Conservation (phyloP, 2,797 vertebrate genomes). For the Gallinago nigripennis region DNA sequence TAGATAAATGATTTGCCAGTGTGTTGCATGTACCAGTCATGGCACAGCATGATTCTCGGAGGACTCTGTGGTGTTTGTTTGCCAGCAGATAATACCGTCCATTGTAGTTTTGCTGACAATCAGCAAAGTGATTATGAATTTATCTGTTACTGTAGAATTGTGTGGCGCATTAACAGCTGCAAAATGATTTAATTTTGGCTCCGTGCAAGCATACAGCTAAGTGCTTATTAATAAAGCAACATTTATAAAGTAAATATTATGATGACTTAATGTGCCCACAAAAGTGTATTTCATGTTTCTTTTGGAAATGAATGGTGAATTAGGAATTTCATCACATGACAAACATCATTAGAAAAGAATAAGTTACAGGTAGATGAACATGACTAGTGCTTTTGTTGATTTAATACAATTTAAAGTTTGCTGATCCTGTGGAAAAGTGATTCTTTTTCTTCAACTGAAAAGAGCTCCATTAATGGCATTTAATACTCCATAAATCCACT, state of each 20-base stretch:
- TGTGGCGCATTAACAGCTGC: slow-evolving; percentile 22
- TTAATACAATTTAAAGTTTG: neutral
- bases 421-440: neutral
- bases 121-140: neutral
- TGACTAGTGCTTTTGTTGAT: neutral
- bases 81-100: slow-evolving; percentile 9
- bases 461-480: neutral
- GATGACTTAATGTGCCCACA: neutral
- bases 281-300: neutral
- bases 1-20: neutral
- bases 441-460: neutral
- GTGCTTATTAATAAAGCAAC: slow-evolving; percentile 25
- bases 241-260: slow-evolving; percentile 10
- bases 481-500: slow-evolving; percentile 1
- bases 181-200: slow-evolving; percentile 42
- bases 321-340: neutral
- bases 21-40: neutral
- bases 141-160: slow-evolving; percentile 16
- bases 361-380: neutral
- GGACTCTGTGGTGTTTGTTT: slow-evolving; percentile 14
- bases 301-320: neutral
- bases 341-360: neutral
- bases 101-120: slow-evolving; percentile 47
- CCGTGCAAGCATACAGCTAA: neutral
- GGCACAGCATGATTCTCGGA: neutral